Evolutionary conservation across 2,797 vertebrate species (phyloP), one percentile per base, ranked within the genome.

Genomic region (Ctenosaura bakeri): DNA sequence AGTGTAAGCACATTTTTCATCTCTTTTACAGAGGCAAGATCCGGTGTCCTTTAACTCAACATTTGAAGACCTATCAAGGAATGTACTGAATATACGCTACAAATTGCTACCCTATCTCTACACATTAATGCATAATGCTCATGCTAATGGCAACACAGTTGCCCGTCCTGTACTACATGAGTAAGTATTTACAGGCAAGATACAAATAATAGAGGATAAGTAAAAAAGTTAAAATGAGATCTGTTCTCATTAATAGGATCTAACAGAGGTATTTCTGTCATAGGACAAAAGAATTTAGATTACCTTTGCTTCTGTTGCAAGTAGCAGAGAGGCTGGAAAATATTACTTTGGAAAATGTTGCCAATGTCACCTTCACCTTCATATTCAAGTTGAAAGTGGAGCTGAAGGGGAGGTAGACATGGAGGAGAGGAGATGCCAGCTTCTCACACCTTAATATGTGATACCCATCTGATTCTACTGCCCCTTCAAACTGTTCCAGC

Each of bases 101-200:
- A 97, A 94, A 8, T 96, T 99, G 74, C 94, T 99, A 91, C 98
- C 98, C 0, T 98, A 98, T 95, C 95, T 99, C 56, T 98, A 98
- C 96, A 98, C 98, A 0, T 96, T 99, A 86, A 98, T 99, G 98
- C 97, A 96, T 90, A 94, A 97, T 92, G 97, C 98, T 90, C 98
- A 98, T 74, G 86, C 9, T 0, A 50, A 95, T 54, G 98, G 98
- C 69, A 97, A 89, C 92, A 99, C 98, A 0, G 98, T 99, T 0
- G 87, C 98, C 87, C 94, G 98, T 90, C 98, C 98, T 4, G 89
- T 99, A 54, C 90, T 99, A 83, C 98, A 99, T 0, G 98, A 99
- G 98, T 99, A 96, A 98, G 98, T 96, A 69, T 93, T 92, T 69
- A 85, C 32, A 35, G 32, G 14, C 38, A 69, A 62, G 18, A 62